Conservation (phyloP, 1,140 invertebrate genomes). For the Cyrtorhinus lividipennis region DNA sequence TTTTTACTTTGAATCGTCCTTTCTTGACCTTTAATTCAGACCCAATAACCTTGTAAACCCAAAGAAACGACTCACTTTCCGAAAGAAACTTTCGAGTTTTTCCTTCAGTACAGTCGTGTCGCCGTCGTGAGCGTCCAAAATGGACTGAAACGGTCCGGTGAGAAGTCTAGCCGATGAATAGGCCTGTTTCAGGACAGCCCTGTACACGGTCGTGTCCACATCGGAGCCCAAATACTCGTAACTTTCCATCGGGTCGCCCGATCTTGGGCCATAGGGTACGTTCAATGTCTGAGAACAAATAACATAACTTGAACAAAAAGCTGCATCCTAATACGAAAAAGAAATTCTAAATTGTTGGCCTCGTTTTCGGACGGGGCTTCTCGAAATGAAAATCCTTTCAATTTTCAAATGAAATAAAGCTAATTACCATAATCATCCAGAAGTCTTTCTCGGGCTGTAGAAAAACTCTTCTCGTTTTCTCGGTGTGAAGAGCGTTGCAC, state of each 20-base stretch:
- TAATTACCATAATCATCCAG: constrained; percentile 79
- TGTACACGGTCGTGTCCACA: constrained; percentile 60
- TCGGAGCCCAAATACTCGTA: constrained; percentile 59
- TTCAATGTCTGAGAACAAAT: constrained; percentile 44
- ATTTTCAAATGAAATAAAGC: neutral
- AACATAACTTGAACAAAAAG: no score
- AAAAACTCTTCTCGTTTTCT: constrained; percentile 75
- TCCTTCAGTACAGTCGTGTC: constrained; percentile 40
- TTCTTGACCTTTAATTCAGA: no score
- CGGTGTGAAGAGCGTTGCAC: constrained; percentile 75
- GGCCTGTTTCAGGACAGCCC: constrained; percentile 51
- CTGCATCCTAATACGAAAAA: no score
- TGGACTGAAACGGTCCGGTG: constrained; percentile 50
- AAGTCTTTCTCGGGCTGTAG: constrained; percentile 70
- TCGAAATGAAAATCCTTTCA: neutral
- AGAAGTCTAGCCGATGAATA: constrained; percentile 64
- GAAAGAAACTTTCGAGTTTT: constrained; percentile 48
- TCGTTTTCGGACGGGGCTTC: no score
- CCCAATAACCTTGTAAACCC: no score
- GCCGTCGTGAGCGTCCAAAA: constrained; percentile 36
- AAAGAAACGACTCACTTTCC: no score
- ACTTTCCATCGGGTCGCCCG: constrained; percentile 47
- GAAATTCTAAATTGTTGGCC: no score
- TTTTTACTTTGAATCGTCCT: no score
- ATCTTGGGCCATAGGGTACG: constrained; percentile 43